A percentile compares a stretch with the other conserved stretches of the same genome.
These are phyloP conservation scores for Dione vanillae DNA, from an alignment of 2,888 invertebrate species.

Conservation along the genomic window DNA sequence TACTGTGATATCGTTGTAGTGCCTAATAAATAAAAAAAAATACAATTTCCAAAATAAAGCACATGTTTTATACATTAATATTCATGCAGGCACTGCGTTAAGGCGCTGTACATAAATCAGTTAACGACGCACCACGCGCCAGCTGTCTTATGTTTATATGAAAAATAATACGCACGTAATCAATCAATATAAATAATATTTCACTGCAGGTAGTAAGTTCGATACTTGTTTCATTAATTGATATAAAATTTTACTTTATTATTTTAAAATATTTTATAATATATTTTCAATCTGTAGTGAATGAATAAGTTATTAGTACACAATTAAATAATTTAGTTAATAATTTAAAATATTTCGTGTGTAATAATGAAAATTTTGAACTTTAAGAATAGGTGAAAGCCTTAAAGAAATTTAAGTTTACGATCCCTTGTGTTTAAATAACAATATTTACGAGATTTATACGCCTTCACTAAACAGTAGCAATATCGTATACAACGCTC, in stretches of 20 bases:
- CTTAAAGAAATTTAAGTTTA: slow-evolving; percentile 17
- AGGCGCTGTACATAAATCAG: slow-evolving; percentile 48
- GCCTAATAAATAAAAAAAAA: too few relatives aligned
- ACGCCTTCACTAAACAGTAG: slow-evolving; percentile 42
- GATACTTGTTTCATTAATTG: neutral
- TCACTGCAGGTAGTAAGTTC: neutral
- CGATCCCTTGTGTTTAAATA: slow-evolving; percentile 35
- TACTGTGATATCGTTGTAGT: too few relatives aligned
- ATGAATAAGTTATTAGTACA: too few relatives aligned
- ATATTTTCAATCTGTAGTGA: too few relatives aligned
- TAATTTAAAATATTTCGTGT: neutral
- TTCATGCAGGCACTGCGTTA: slow-evolving; percentile 47
- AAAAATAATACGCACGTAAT: slow-evolving; percentile 38
- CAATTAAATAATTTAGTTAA: neutral
- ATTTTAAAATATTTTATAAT: too few relatives aligned
- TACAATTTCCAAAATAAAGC: slow-evolving; percentile 8
- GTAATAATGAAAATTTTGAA: slow-evolving; percentile 1
- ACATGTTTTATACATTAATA: slow-evolving; percentile 47
- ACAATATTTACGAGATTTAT: slow-evolving; percentile 37
- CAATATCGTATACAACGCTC: slow-evolving; percentile 39
- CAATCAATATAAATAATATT: slow-evolving; percentile 28
- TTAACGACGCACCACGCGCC: slow-evolving; percentile 46
- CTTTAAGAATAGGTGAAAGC: neutral
- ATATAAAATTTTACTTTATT: too few relatives aligned
- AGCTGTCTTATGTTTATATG: slow-evolving; percentile 42